Evolutionary conservation across 2,113 vertebrate genomes (phyloP), one percentile per base, ranked within the genome.

Genomic region (Ceyx melanurus): DNA sequence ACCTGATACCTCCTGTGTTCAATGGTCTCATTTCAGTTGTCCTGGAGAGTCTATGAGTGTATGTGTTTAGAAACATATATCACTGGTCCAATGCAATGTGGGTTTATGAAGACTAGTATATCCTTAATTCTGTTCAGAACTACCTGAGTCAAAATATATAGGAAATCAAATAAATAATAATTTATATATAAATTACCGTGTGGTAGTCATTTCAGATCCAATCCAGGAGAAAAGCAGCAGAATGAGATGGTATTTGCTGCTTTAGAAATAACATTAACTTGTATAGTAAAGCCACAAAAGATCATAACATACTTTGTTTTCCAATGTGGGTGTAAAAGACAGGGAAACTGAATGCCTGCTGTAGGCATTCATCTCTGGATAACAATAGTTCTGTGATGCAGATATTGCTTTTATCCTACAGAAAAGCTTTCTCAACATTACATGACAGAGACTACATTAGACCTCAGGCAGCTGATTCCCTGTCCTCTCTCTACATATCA

Each of bases 371-470:
- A 70, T 4, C 8, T 81, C 25, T 60, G 43, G 37, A 76, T 61
- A 83, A 65, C 19, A 86, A 43, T 67, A 76, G 4, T 58, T 82
- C 45, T 54, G 11, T 91, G 46, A 37, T 82, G 54, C 29, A 51
- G 42, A 54, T 80, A 56, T 21, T 73, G 18, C 10, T 37, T 88
- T 89, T 68, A 67, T 70, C 9, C 46, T 64, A 15, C 20, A 64
- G 54, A 88, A 85, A 87, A 79, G 4, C 45, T 77, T 76, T 73
- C 85, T 88, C 79, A 93, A 40, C 13, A 17, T 26, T 83, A 77
- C 40, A 80, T 80, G 75, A 82, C 91, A 88, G 25, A 82, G 31
- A 77, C 82, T 21, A 95, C 71, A 88, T 90, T 72, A 87, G 28
- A 82, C 68, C 60, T 92, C 46, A 86, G 54, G 33, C 54, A 40